A percentile compares a stretch with the other conserved stretches of the same genome.
Conservation (phyloP, 2,113 vertebrate species). For the Genyomyrus donnyi region DNA sequence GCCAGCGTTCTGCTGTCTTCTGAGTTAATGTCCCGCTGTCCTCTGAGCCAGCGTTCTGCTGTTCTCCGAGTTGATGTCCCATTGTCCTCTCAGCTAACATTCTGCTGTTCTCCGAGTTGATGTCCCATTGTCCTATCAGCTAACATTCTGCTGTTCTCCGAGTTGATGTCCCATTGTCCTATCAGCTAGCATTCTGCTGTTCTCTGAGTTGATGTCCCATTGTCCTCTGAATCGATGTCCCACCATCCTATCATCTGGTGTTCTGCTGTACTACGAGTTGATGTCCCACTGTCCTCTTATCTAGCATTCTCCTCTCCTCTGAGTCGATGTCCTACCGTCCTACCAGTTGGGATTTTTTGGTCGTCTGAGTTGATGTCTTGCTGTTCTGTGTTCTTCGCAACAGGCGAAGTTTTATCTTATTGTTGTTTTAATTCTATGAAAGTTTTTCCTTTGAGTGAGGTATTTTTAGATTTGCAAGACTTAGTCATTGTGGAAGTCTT, state of each 20-base stretch:
- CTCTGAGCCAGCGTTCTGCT: fast-evolving
- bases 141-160: no score
- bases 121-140: not conserved
- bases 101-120: no score
- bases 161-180: not conserved
- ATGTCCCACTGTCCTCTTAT: not conserved
- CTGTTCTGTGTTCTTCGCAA: not conserved
- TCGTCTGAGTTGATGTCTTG: not conserved
- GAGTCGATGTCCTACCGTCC: not conserved
- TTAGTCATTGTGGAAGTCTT: not conserved
- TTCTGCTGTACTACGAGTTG: not conserved
- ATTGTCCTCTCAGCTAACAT: fast-evolving
- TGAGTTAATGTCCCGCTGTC: no score
- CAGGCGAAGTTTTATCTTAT: not conserved
- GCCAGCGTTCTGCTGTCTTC: no score
- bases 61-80: not conserved
- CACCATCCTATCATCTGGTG: not conserved
- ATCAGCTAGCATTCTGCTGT: no score
- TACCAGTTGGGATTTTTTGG: not conserved
- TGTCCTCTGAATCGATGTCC: not conserved
- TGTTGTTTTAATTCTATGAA: not conserved
- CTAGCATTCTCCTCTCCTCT: not conserved
- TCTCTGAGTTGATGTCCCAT: no score
- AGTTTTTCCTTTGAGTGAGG: not conserved
- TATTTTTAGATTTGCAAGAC: not conserved